phyloP scores from a whole-genome alignment of 2,113 vertebrate genomes.

The Casuarius casuarius region DNA sequence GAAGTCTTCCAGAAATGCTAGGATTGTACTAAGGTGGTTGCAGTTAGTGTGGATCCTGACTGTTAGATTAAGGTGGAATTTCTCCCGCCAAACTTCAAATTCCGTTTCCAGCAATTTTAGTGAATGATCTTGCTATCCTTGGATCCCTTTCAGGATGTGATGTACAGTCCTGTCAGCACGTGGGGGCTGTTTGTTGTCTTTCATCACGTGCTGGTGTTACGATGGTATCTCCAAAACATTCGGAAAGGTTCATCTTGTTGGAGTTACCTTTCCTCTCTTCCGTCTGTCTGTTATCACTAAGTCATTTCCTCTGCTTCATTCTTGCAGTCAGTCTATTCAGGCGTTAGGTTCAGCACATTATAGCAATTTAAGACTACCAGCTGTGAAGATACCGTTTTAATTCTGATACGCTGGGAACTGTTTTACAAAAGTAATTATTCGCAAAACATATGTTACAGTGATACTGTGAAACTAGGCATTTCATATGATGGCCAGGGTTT shows the following conservation, averaged over 20 bases:
- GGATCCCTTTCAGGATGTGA: not conserved
- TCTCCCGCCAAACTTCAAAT: not conserved
- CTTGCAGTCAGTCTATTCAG: not conserved
- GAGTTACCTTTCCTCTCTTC: not conserved
- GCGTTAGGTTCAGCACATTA: not conserved
- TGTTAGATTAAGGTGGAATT: not conserved
- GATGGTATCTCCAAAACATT: not conserved
- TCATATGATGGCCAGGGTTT: not conserved
- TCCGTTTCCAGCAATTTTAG: not conserved
- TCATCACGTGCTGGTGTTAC: not conserved
- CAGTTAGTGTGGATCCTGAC: not conserved
- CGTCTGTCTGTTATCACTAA: not conserved
- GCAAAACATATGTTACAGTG: not conserved
- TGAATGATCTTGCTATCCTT: not conserved
- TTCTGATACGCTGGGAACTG: not conserved
- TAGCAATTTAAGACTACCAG: not conserved
- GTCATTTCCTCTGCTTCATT: not conserved
- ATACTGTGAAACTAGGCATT: not conserved
- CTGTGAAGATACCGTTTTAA: not conserved
- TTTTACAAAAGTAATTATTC: conserved; percentile 18
- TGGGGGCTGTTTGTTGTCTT: not conserved
- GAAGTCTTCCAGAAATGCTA: not conserved
- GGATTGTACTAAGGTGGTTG: not conserved
- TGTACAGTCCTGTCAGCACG: not conserved
- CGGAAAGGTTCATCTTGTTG: not conserved